Evolutionary conservation across 2,888 invertebrate genomes (phyloP).

Genomic region (Orchestes rusci): DNA sequence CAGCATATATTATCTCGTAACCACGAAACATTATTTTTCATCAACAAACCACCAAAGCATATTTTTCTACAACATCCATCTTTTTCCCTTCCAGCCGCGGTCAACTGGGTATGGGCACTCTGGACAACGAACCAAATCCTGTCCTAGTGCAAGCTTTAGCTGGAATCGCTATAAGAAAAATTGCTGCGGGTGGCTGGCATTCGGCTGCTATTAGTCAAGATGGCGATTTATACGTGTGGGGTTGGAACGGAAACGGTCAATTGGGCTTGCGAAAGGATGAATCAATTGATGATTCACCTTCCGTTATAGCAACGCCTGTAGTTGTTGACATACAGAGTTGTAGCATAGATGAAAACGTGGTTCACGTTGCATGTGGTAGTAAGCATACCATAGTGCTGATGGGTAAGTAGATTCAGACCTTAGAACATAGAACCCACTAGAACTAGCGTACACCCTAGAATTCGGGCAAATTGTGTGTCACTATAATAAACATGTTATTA

Average conservation of each 20-base stretch:
- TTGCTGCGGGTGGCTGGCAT: slow-evolving; percentile 78
- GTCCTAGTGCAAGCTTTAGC: slow-evolving; percentile 63
- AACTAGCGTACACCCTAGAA: too few relatives aligned
- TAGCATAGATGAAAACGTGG: slow-evolving; percentile 36
- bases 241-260: slow-evolving; percentile 85
- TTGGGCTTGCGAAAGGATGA: slow-evolving; percentile 55
- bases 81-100: slow-evolving; percentile 61
- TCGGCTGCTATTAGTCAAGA: slow-evolving; percentile 67
- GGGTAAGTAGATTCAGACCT: too few relatives aligned
- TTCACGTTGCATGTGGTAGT: slow-evolving; percentile 63
- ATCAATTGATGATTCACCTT: slow-evolving; percentile 29
- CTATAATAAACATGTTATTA: too few relatives aligned
- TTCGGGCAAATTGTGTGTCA: too few relatives aligned
- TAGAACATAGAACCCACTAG: too few relatives aligned
- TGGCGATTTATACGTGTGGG: slow-evolving; percentile 86
- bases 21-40: too few relatives aligned
- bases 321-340: slow-evolving; percentile 44
- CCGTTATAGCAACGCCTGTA: slow-evolving; percentile 46
- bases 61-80: too few relatives aligned
- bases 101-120: slow-evolving; percentile 75
- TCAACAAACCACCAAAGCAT: too few relatives aligned
- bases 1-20: too few relatives aligned
- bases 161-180: slow-evolving; percentile 63
- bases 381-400: slow-evolving; percentile 65
- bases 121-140: slow-evolving; percentile 58